phyloP scores from a whole-genome alignment of 2,888 invertebrate species.

The Caenorhabditis panamensis region DNA sequence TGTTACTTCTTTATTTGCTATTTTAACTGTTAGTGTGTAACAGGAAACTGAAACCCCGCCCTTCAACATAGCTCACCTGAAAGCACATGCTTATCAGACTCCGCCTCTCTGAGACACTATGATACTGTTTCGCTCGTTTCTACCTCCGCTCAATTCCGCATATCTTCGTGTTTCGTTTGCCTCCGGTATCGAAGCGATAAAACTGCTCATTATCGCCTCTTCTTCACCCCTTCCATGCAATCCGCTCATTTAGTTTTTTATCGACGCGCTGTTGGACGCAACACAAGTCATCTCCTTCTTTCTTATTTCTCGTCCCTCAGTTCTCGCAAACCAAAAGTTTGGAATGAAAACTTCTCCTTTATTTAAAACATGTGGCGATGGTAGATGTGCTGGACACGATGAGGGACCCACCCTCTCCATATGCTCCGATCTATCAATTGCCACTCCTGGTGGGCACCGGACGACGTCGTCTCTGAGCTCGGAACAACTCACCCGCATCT shows the following conservation, averaged over 20 bases:
- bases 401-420: neutral
- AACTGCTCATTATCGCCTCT: conserved; percentile 11
- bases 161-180: neutral
- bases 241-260: conserved; percentile 18
- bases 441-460: conserved; percentile 5
- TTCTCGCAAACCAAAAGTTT: conserved; percentile 1
- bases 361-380: conserved; percentile 40
- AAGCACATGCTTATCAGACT: neutral
- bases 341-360: conserved; percentile 3
- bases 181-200: neutral
- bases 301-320: neutral
- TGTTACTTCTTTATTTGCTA: neutral
- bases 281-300: neutral
- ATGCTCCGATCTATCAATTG: conserved; percentile 26
- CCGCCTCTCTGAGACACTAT: neutral
- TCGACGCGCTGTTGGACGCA: neutral
- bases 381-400: neutral
- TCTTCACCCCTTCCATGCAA: conserved; percentile 5
- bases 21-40: too few relatives aligned
- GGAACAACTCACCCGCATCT: too few relatives aligned
- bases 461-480: too few relatives aligned
- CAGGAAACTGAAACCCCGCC: neutral
- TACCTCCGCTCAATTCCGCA: neutral
- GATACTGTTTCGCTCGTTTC: neutral
- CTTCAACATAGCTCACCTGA: neutral